Conservation (phyloP, 2,113 vertebrate species). For the Zosterops lateralis region DNA sequence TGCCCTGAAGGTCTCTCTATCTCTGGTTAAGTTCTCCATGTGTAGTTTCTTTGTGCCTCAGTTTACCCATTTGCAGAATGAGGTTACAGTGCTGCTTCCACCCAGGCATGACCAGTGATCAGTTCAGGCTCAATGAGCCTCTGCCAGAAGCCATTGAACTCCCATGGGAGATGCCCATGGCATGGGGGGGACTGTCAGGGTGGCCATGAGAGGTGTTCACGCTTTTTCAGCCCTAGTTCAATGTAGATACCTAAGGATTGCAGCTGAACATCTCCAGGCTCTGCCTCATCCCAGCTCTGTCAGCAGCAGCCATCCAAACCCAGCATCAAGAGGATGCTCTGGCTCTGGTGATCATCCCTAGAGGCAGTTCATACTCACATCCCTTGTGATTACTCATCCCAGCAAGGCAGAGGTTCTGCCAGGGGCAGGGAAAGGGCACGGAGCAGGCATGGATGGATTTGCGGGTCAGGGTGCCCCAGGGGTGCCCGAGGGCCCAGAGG, state of each 20-base stretch:
- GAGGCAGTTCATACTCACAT: rapidly evolving
- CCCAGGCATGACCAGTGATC: neutral
- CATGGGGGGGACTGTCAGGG: rapidly evolving
- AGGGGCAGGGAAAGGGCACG: neutral
- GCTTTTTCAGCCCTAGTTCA: neutral
- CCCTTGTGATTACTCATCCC: neutral
- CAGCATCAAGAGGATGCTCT: rapidly evolving
- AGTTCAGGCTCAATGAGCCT: neutral
- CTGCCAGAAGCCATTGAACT: neutral
- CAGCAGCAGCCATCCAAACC: neutral
- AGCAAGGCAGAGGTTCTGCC: neutral
- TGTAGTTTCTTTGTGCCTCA: neutral
- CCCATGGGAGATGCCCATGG: rapidly evolving
- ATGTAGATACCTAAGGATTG: too few species aligned
- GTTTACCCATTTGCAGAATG: neutral
- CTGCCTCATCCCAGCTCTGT: neutral
- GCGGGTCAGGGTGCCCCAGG: neutral
- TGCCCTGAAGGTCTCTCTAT: neutral
- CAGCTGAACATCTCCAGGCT: neutral
- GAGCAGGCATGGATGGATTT: neutral
- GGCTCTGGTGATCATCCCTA: rapidly evolving
- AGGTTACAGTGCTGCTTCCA: neutral
- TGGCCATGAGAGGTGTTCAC: neutral
- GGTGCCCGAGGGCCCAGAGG: neutral
- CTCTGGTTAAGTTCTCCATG: rapidly evolving